Evolutionary conservation across 1,140 invertebrate species (phyloP), one percentile per base, ranked within the genome.

Genomic region (Cydia splendana): DNA sequence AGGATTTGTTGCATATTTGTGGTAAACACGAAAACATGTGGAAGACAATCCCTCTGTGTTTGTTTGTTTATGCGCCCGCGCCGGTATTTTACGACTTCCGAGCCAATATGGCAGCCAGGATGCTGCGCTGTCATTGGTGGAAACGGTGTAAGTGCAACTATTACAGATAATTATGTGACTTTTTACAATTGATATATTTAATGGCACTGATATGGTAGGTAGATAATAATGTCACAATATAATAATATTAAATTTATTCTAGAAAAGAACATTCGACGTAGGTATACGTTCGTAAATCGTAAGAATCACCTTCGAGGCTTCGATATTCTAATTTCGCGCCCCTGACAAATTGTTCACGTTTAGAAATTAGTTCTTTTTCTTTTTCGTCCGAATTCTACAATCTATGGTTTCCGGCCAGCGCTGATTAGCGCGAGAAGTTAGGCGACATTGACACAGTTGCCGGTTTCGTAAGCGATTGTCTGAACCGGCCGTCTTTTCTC

Each of bases 21-120:
- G 34, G 15, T 71, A 71, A 71, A 71, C 67, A 71, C 57, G 57
- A 62, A 62, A 62, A 71, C 67, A 67, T 67, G 30, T 71, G 67
- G 67, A 71, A 71, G 67, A 71, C 67, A 71, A 71, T 71, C 67
- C 30, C 67, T 38, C 67, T 71, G 67, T 38, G 65, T 38, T 38
- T 71, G 67, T 71, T 71, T 71, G 67, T 71, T 45, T 71, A 71
- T 38, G 67, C 67, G 67, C 67, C 30, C 34, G 67, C 67, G 67
- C 34, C 67, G 67, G 67, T 71, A 71, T 71, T 71, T 71, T 71
- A 71, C 67, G 67, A 71, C 67, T 71, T 71, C 67, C 67, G 67
- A 71, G 30, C 38, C 67, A 71, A 71, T 1, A 71, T 71, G 67
- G 67, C 67, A 4, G 67, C 67, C 67, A 71, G 67, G 67, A 71